phyloP scores from a whole-genome alignment of 2,113 vertebrate species.

The Monopterus albus region DNA sequence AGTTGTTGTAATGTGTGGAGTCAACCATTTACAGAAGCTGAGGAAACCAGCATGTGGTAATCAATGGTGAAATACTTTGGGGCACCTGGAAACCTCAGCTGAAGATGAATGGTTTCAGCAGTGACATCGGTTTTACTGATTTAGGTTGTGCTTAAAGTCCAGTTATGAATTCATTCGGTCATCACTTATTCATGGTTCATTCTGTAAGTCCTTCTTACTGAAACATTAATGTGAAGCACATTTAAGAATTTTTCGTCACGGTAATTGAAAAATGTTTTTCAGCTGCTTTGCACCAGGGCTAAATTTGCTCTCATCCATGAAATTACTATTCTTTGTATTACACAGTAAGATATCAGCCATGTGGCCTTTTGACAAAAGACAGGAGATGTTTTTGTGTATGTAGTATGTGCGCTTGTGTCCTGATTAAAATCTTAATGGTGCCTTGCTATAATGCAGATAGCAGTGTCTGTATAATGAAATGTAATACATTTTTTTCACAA shows the following conservation, averaged over 20 bases:
- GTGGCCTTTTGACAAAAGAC: slow-evolving; percentile 20
- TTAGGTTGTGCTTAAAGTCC: slow-evolving; percentile 20
- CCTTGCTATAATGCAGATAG: slow-evolving; percentile 6
- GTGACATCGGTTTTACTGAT: slow-evolving; percentile 27
- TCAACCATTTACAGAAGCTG: slow-evolving; percentile 34
- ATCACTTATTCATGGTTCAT: slow-evolving; percentile 16
- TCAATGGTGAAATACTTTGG: slow-evolving; percentile 17
- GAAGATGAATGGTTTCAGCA: slow-evolving; percentile 14
- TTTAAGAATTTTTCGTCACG: slow-evolving; percentile 16
- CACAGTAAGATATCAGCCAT: slow-evolving; percentile 21
- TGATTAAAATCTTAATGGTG: slow-evolving; percentile 8
- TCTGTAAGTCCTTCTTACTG: slow-evolving; percentile 27
- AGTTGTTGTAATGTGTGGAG: slow-evolving; percentile 18
- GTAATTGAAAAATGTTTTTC: slow-evolving; percentile 24
- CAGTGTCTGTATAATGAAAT: neutral
- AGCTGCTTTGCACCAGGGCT: slow-evolving; percentile 17
- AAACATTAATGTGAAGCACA: slow-evolving; percentile 38
- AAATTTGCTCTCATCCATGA: slow-evolving; percentile 49
- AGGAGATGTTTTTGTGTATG: neutral
- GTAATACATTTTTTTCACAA: neutral
- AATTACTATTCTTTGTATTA: slow-evolving; percentile 43
- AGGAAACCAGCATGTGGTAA: slow-evolving; percentile 24
- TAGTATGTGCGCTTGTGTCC: neutral
- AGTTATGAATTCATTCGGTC: slow-evolving; percentile 16
- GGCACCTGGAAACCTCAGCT: slow-evolving; percentile 28